Conservation (phyloP, 2,888 invertebrate genomes). For the Fragum sueziense region DNA sequence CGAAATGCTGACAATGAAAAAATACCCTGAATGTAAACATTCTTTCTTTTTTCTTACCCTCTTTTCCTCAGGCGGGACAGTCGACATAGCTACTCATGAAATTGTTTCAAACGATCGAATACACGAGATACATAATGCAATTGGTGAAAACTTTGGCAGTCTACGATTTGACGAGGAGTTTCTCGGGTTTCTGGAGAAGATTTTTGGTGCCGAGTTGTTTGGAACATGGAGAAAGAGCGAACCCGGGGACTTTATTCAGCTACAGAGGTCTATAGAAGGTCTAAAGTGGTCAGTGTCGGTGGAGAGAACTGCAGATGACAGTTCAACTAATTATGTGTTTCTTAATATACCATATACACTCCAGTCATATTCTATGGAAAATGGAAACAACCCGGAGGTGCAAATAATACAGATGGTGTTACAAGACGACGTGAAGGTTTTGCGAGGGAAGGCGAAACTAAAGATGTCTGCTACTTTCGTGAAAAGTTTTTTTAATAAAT, state of each 20-base stretch:
- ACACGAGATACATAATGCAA: slow-evolving; percentile 24
- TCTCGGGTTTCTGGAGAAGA: slow-evolving; percentile 1
- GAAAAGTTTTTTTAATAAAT: slow-evolving; percentile 17
- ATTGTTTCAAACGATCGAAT: slow-evolving; percentile 2
- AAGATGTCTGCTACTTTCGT: slow-evolving; percentile 20
- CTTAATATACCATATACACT: slow-evolving; percentile 19
- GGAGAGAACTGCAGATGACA: background rate
- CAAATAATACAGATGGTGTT: background rate
- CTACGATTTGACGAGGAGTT: slow-evolving; percentile 24
- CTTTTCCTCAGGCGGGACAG: slow-evolving; percentile 26
- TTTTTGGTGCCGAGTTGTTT: slow-evolving; percentile 14
- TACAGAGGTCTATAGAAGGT: slow-evolving; percentile 28
- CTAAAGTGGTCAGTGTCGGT: slow-evolving; percentile 17
- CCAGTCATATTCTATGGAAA: background rate
- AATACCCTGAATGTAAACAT: too few species aligned
- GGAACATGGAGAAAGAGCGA: background rate
- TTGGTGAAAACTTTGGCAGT: slow-evolving; percentile 26
- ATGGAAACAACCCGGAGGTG: background rate
- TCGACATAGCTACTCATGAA: slow-evolving; percentile 29
- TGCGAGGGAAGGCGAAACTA: slow-evolving; percentile 6
- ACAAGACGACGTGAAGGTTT: background rate
- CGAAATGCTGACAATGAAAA: too few species aligned
- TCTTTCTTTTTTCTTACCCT: background rate
- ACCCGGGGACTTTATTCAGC: slow-evolving; percentile 15
- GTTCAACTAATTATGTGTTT: slow-evolving; percentile 5